These are phyloP conservation scores for Heliconius hermathena DNA, from an alignment of 1,140 invertebrate genomes.

Conservation along the genomic window DNA sequence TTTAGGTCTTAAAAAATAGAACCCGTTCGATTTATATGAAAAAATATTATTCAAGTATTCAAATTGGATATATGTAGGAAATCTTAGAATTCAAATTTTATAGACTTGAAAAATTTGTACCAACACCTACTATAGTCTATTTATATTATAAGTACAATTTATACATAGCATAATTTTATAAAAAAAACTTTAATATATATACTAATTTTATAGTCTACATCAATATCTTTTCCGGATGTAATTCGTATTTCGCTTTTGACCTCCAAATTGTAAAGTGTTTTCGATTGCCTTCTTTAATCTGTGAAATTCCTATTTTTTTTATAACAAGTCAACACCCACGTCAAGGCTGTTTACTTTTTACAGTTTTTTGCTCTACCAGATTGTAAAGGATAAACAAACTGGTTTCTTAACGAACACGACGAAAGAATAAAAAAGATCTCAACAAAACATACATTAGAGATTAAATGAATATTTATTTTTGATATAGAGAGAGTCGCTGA, in stretches of 20 bases:
- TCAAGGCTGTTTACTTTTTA: conserved; percentile 48
- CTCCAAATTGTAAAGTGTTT: conserved; percentile 10
- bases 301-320: conserved; percentile 38
- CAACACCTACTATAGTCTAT: neutral
- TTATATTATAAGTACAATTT: neutral
- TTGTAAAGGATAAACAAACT: conserved; percentile 39
- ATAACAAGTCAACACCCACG: conserved; percentile 39
- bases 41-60: no score
- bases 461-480: conserved; percentile 39
- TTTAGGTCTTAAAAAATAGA: neutral
- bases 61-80: neutral
- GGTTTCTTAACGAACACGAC: conserved; percentile 28
- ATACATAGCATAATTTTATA: neutral
- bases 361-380: conserved; percentile 40
- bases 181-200: neutral
- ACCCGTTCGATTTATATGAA: no score
- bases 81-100: neutral
- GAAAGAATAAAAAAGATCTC: conserved; percentile 31
- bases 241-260: conserved; percentile 20
- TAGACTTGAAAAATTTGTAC: neutral
- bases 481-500: conserved; percentile 21
- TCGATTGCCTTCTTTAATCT: conserved; percentile 36
- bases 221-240: neutral
- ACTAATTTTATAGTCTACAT: neutral
- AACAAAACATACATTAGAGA: conserved; percentile 37